A percentile compares a stretch with the other conserved stretches of the same genome.
phyloP scores from a whole-genome alignment of 2,113 vertebrate species.

The Antechinus flavipes region DNA sequence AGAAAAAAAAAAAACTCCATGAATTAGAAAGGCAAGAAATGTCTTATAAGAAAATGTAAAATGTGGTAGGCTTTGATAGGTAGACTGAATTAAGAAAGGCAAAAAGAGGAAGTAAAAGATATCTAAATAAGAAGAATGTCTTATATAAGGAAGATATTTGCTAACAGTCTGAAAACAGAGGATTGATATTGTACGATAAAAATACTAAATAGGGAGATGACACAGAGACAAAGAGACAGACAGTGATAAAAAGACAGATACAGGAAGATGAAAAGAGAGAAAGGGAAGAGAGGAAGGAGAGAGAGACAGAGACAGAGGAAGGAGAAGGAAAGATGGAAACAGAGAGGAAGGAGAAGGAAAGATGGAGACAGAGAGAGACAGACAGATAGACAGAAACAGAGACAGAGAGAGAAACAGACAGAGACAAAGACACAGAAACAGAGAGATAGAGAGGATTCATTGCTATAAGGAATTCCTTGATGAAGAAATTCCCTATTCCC shows the following conservation, averaged over 20 bases:
- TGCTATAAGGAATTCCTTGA: not conserved
- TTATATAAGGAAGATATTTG: not conserved
- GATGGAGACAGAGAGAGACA: too few species aligned
- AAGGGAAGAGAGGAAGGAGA: not conserved
- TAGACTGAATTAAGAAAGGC: not conserved
- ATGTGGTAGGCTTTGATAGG: not conserved
- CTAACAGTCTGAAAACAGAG: not conserved
- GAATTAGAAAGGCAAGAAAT: not conserved
- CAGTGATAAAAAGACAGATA: not conserved
- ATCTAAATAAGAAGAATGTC: not conserved
- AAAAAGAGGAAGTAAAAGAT: not conserved
- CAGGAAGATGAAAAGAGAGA: too few species aligned
- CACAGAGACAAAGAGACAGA: not conserved
- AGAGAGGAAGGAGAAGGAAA: too few species aligned
- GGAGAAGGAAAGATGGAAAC: too few species aligned
- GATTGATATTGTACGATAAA: not conserved
- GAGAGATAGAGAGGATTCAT: not conserved
- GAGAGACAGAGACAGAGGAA: not conserved
- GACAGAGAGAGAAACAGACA: fast-evolving
- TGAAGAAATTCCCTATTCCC: not conserved
- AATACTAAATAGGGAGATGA: not conserved
- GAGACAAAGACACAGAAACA: not conserved
- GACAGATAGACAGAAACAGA: too few species aligned
- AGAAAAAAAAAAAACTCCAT: not conserved
- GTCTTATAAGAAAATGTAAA: not conserved